Conservation (phyloP, 2,888 invertebrate species). For the Artemia sinica region DNA sequence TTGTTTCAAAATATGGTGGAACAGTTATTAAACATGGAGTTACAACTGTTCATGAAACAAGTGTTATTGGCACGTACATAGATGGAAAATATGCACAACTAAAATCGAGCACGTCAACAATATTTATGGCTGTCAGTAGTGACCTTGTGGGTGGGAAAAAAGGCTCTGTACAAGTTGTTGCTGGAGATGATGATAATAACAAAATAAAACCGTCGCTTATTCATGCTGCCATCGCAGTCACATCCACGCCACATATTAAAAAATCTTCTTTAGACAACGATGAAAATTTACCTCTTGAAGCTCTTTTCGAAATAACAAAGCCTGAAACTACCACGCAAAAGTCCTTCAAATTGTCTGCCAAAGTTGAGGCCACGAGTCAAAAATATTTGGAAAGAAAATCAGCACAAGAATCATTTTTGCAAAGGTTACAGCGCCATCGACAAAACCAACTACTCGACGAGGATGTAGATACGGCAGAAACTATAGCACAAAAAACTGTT, state of each 20-base stretch:
- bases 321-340: not conserved
- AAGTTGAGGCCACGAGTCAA: not conserved
- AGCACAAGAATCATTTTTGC: not conserved
- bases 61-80: slow-evolving; percentile 72
- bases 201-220: slow-evolving; percentile 21
- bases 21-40: slow-evolving; percentile 62
- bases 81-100: slow-evolving; percentile 76
- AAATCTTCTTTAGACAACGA: not conserved
- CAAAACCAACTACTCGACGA: not conserved
- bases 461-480: not conserved
- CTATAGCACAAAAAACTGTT: not conserved
- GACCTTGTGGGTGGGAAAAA: slow-evolving; percentile 16
- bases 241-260: not conserved
- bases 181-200: slow-evolving; percentile 20
- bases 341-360: not conserved
- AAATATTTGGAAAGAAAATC: not conserved
- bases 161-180: slow-evolving; percentile 5
- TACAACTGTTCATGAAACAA: slow-evolving; percentile 69
- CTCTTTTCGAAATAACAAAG: slow-evolving; percentile 18
- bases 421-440: slow-evolving; percentile 11
- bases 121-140: slow-evolving; percentile 25
- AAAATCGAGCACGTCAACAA: slow-evolving; percentile 58
- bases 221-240: slow-evolving; percentile 14
- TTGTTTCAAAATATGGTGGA: slow-evolving; percentile 66
- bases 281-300: slow-evolving; percentile 18